Evolutionary conservation across 2,113 vertebrate genomes (phyloP).

Genomic region (Dasyprocta punctata): DNA sequence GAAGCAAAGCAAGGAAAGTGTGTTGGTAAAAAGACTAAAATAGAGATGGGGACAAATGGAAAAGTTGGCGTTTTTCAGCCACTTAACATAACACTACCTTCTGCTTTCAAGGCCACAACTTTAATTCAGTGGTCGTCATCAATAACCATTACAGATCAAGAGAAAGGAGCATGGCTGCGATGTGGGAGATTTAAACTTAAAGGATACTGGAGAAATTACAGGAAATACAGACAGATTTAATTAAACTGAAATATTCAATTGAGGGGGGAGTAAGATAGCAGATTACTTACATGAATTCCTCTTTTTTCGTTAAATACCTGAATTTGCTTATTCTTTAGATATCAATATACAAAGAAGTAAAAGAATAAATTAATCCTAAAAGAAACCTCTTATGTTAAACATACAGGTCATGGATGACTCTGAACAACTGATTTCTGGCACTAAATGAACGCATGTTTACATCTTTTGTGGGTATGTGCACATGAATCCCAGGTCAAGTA

Average conservation of each 20-base stretch:
- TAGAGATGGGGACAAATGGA: not conserved
- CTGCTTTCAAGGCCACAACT: not conserved
- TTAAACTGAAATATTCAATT: not conserved
- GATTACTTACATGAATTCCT: not conserved
- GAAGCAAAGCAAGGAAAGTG: not conserved
- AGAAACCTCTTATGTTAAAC: not conserved
- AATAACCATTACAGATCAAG: not conserved
- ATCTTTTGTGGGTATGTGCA: not conserved
- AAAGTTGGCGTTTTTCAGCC: not conserved
- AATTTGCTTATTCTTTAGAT: not conserved
- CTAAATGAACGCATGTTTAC: not conserved
- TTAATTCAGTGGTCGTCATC: not conserved
- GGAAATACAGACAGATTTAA: not conserved
- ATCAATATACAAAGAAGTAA: not conserved
- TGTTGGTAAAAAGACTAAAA: not conserved
- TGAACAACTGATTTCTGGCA: not conserved
- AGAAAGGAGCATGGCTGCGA: not conserved
- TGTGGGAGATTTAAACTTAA: not conserved
- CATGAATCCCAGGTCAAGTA: not conserved
- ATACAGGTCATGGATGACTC: not conserved
- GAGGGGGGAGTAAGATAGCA: not conserved
- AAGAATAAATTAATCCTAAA: not conserved
- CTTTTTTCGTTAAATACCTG: not conserved
- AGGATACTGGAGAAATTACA: not conserved
- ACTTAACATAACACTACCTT: not conserved